Base-by-base conservation (phyloP, 2,797 vertebrate species). In the Sebastes itinus region DNA sequence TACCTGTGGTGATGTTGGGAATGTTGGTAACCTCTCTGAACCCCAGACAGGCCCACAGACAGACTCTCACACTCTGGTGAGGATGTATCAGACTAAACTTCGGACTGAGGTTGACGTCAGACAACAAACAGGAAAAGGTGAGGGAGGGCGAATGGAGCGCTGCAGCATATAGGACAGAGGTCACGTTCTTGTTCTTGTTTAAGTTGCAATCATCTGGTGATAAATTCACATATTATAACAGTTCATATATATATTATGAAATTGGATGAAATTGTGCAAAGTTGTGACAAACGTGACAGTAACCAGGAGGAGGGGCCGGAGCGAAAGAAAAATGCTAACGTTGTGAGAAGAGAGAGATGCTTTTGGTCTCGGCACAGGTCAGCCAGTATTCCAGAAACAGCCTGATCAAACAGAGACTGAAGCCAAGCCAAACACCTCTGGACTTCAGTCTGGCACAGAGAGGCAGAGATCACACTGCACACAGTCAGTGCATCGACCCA, bases 371-470 rank as follows among this genome's bases (percentile, higher is more conserved):
- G 20, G 67, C 73, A 82, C 80, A 85, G 86, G 79, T 92, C 86
- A 88, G 84, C 88, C 71, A 83, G 90, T 92, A 91, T 91, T 94
- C 89, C 84, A 88, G 89, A 90, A 95, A 89, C 90, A 94, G 87
- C 93, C 88, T 94, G 92, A 95, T 95, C 90, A 95, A 95, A 95
- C 93, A 95, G 67, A 88, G 74, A 82, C 52, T 7, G 11, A 77
- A 87, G 92, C 94, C 94, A 95, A 95, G 86, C 69, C 88, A 96
- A 95, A 96, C 93, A 95, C 82, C 78, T 88, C 91, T 92, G 91
- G 91, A 92, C 92, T 89, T 93, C 69, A 91, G 87, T 92, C 93
- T 88, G 90, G 80, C 88, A 88, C 79, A 87, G 82, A 84, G 77
- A 86, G 75, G 81, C 86, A 81, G 85, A 88, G 82, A 81, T 89